Percentiles rank a stretch among this genome's conserved stretches.
Conservation (phyloP, 2,113 vertebrate genomes). For the Aegotheles bennettii region DNA sequence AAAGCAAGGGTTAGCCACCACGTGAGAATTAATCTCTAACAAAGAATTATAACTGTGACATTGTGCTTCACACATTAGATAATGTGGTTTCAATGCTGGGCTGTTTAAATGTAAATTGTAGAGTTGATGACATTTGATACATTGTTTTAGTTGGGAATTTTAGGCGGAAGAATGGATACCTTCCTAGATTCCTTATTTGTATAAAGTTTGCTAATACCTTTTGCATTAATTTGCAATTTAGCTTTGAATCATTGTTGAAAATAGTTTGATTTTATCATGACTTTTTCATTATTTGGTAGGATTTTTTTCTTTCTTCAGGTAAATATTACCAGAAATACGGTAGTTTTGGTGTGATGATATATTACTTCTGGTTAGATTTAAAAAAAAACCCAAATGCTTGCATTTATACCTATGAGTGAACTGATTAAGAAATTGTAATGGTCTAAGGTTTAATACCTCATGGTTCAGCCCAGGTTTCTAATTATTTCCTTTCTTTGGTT, state of each 20-base stretch:
- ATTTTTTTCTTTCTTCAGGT: background rate
- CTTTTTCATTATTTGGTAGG: background rate
- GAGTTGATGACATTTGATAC: background rate
- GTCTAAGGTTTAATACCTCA: background rate
- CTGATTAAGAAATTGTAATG: background rate
- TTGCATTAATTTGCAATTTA: background rate
- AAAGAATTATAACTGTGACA: background rate
- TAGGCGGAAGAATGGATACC: background rate
- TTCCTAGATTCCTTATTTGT: background rate
- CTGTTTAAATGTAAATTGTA: background rate
- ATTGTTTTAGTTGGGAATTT: background rate
- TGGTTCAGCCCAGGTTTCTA: background rate
- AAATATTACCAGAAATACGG: background rate
- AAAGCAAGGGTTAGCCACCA: background rate
- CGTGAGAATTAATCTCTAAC: background rate
- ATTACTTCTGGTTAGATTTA: background rate
- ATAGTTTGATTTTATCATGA: background rate
- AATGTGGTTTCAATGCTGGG: background rate
- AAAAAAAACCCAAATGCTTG: background rate
- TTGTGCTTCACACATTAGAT: background rate
- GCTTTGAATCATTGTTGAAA: background rate
- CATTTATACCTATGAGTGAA: background rate
- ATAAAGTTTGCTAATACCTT: background rate
- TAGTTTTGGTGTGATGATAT: background rate
- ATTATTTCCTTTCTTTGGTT: background rate